A percentile compares a stretch with the other conserved stretches of the same genome.
phyloP scores from a whole-genome alignment of 2,888 invertebrate species.

The Cheilosia scutellata region DNA sequence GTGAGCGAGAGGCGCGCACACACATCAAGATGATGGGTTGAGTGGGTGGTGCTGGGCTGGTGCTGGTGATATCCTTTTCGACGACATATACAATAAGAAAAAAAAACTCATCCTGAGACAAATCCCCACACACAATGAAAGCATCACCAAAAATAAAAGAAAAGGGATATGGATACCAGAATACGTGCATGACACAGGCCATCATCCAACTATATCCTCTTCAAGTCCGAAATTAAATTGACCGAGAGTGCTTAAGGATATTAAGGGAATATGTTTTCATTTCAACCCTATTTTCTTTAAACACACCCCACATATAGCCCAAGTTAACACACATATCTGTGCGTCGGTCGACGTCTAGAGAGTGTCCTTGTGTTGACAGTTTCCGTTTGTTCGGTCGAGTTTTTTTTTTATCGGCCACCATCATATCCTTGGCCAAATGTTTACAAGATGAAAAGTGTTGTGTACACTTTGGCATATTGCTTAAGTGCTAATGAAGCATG shows the following conservation, averaged over 20 bases:
- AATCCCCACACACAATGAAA: constrained; percentile 52
- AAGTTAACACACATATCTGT: constrained; percentile 2
- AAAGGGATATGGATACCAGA: constrained; percentile 46
- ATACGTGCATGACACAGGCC: constrained; percentile 33
- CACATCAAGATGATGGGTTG: constrained; percentile 22
- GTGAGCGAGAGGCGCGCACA: constrained; percentile 9
- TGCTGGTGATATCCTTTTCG: constrained; percentile 48
- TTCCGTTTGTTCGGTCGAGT: constrained; percentile 15
- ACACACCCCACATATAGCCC: constrained; percentile 35
- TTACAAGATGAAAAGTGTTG: constrained; percentile 75
- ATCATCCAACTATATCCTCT: constrained; percentile 37
- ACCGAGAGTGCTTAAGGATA: constrained; percentile 76
- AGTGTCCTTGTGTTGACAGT: constrained; percentile 61
- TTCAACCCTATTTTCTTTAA: constrained; percentile 72
- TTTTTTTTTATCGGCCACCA: constrained; percentile 50
- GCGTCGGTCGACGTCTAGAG: constrained; percentile 7
- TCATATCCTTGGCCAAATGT: constrained; percentile 72
- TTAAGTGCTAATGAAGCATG: constrained; percentile 76
- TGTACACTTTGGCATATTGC: constrained; percentile 76
- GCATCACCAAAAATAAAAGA: constrained; percentile 1
- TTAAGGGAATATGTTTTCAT: constrained; percentile 76
- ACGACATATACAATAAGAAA: not conserved
- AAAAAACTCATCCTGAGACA: constrained; percentile 46
- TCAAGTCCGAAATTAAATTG: constrained; percentile 75
- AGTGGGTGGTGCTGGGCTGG: constrained; percentile 14